phyloP scores from a whole-genome alignment of 1,140 invertebrate genomes.

The Palaemon carinicauda region DNA sequence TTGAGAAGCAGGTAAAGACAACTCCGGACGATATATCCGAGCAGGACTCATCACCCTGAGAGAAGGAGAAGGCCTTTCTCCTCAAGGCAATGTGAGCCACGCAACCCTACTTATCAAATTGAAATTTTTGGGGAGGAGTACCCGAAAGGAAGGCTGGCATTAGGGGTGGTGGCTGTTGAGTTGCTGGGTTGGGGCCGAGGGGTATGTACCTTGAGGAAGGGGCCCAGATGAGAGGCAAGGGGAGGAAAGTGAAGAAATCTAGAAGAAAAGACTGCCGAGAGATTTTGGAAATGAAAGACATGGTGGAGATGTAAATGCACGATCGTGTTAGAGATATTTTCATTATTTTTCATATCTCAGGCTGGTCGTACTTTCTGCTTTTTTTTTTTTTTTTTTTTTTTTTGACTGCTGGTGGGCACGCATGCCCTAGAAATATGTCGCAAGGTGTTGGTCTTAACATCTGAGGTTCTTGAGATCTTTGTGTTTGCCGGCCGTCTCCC shows the following conservation, averaged over 20 bases:
- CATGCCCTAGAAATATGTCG: not conserved
- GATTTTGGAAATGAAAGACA: not conserved
- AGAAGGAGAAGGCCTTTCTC: conserved; percentile 13
- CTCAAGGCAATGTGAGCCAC: conserved; percentile 35
- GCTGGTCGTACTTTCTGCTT: too few species aligned
- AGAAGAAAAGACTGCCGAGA: too few species aligned
- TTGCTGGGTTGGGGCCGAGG: not conserved
- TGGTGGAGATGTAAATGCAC: not conserved
- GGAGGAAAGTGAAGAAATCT: too few species aligned
- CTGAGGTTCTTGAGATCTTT: too few species aligned
- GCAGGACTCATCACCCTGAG: conserved; percentile 32
- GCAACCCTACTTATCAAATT: conserved; percentile 42
- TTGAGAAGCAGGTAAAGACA: too few species aligned
- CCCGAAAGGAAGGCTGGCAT: not conserved
- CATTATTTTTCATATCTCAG: too few species aligned
- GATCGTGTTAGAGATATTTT: not conserved
- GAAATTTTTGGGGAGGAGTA: conserved; percentile 22
- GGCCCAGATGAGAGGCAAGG: too few species aligned
- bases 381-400: too few species aligned
- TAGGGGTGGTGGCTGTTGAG: not conserved
- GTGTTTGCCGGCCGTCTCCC: not conserved
- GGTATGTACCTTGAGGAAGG: too few species aligned
- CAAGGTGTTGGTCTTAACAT: too few species aligned
- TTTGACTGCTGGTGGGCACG: not conserved
- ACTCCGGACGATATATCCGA: not conserved